phyloP scores from a whole-genome alignment of 2,888 invertebrate species.

The Parochlus steinenii region DNA sequence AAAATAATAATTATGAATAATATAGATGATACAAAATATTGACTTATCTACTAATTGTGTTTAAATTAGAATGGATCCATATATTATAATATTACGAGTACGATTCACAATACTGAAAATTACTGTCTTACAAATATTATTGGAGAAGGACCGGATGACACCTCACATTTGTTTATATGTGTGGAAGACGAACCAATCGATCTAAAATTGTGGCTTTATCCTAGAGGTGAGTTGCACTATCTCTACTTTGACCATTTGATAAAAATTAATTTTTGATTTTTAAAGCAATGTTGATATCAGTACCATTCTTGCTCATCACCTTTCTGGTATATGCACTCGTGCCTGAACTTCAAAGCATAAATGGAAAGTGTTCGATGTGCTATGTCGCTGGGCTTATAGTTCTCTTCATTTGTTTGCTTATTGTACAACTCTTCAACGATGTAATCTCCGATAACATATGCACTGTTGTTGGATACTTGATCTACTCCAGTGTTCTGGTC shows the following conservation, averaged over 20 bases:
- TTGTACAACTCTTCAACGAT: background rate
- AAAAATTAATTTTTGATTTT: conserved; percentile 23
- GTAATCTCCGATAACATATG: background rate
- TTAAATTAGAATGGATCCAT: conserved; percentile 10
- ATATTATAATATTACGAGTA: background rate
- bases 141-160: background rate
- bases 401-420: conserved; percentile 7
- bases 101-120: background rate
- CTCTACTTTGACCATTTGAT: too few species aligned
- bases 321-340: conserved; percentile 47
- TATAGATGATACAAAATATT: too few species aligned
- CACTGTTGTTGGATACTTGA: conserved; percentile 46
- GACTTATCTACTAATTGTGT: too few species aligned
- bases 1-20: too few species aligned
- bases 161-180: conserved; percentile 1
- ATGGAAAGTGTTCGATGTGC: conserved; percentile 50
- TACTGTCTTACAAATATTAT: conserved; percentile 1
- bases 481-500: conserved; percentile 59
- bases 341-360: conserved; percentile 46
- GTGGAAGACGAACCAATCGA: conserved; percentile 2
- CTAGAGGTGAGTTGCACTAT: conserved; percentile 7
- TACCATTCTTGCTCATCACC: conserved; percentile 46
- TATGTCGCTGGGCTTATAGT: conserved; percentile 40
- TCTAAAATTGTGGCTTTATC: conserved; percentile 6
- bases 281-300: conserved; percentile 45